phyloP scores from a whole-genome alignment of 2,113 vertebrate species.

The Amia ocellicauda region DNA sequence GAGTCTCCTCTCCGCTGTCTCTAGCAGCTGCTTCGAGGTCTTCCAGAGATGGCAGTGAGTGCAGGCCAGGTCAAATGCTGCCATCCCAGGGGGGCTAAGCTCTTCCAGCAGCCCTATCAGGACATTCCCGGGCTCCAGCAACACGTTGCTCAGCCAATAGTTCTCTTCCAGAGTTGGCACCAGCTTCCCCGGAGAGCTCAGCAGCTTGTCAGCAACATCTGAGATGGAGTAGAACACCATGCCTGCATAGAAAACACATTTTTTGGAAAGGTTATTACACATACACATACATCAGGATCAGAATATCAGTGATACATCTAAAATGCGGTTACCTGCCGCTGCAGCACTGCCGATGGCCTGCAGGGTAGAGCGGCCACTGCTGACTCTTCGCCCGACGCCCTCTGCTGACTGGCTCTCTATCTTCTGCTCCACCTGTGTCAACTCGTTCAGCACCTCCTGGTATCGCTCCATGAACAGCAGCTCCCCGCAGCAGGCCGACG shows the following conservation, averaged over 20 bases:
- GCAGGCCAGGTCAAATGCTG: slow-evolving; percentile 91
- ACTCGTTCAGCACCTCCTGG: slow-evolving; percentile 78
- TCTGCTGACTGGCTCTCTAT: slow-evolving; percentile 81
- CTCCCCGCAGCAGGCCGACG: slow-evolving; percentile 76
- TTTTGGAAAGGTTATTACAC: too few species aligned
- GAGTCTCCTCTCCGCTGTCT: slow-evolving; percentile 84
- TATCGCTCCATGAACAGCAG: slow-evolving; percentile 89
- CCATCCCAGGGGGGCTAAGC: slow-evolving; percentile 86
- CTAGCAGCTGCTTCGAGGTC: slow-evolving; percentile 89
- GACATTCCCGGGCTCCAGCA: slow-evolving; percentile 60
- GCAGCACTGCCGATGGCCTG: slow-evolving; percentile 92
- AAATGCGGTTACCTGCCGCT: slow-evolving; percentile 76
- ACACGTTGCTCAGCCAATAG: slow-evolving; percentile 74
- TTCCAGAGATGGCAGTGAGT: slow-evolving; percentile 93
- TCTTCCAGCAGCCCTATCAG: slow-evolving; percentile 73
- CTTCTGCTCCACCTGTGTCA: slow-evolving; percentile 84
- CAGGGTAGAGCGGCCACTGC: slow-evolving; percentile 81
- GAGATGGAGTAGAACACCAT: slow-evolving; percentile 97
- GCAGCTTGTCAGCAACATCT: slow-evolving; percentile 88
- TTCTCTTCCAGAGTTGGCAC: slow-evolving; percentile 79
- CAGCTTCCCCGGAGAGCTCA: slow-evolving; percentile 71
- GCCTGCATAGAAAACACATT: slow-evolving; percentile 56
- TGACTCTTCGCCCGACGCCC: slow-evolving; percentile 56
- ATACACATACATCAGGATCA: too few species aligned
- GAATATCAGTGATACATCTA: too few species aligned